These are phyloP conservation scores for Varanus salvator DNA, from an alignment of 2,113 vertebrate species.

Conservation along the genomic window DNA sequence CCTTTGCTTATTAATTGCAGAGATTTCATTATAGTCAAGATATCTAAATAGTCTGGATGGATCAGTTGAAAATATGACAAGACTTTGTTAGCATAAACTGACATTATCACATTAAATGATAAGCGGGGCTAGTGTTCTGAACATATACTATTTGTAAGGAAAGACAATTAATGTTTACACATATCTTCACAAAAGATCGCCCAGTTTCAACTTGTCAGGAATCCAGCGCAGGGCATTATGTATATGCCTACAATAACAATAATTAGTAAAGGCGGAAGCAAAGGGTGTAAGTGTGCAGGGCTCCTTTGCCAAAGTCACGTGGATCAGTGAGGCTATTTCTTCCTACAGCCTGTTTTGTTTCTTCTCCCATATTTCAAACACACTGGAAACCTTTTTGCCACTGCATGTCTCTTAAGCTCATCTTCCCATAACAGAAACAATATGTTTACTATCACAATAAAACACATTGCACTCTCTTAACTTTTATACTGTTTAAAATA, in stretches of 20 bases:
- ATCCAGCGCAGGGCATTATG: conserved; percentile 20
- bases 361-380: conserved; percentile 1
- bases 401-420: not conserved
- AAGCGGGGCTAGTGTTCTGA: not conserved
- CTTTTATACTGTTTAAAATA: not conserved
- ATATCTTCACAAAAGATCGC: conserved; percentile 62
- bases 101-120: conserved; percentile 42
- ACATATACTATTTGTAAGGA: conserved; percentile 17
- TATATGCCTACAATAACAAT: conserved; percentile 15
- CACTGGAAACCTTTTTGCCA: not conserved
- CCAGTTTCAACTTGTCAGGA: conserved; percentile 53
- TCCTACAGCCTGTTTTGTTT: conserved; percentile 17
- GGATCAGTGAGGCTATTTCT: conserved; percentile 8
- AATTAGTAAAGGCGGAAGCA: conserved; percentile 27
- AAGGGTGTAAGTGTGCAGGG: not conserved
- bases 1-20: not conserved
- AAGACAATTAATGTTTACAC: not conserved
- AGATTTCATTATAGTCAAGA: not conserved
- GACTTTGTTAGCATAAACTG: not conserved
- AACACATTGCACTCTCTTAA: not conserved
- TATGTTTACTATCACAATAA: not conserved
- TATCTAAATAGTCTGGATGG: not conserved
- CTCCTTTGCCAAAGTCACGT: not conserved
- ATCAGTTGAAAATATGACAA: too few species aligned
- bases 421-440: not conserved